Percentiles rank a stretch among this genome's conserved stretches.
These are phyloP conservation scores for Parnassius mnemosyne DNA, from an alignment of 2,888 invertebrate genomes.

Conservation along the genomic window DNA sequence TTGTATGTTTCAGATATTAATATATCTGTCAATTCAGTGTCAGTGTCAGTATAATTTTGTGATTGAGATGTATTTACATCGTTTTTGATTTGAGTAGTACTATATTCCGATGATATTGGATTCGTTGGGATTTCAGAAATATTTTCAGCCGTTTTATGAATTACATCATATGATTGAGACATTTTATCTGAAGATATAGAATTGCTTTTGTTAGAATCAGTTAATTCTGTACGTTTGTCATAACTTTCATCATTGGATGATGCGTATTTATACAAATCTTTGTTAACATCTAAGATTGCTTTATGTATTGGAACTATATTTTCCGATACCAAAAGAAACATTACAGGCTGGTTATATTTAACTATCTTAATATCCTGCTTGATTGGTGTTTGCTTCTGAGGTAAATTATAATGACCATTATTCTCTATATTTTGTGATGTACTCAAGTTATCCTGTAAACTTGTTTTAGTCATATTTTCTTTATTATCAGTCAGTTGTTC, in stretches of 20 bases:
- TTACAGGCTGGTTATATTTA: slow-evolving; percentile 39
- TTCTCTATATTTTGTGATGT: slow-evolving; percentile 4
- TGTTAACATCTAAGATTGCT: slow-evolving; percentile 44
- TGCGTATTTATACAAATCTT: slow-evolving; percentile 1
- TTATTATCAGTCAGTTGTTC: slow-evolving; percentile 50
- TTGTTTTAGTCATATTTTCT: slow-evolving; percentile 22
- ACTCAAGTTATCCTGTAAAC: slow-evolving; percentile 10
- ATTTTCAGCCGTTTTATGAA: neutral
- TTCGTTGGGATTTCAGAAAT: too few relatives aligned
- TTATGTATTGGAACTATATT: slow-evolving; percentile 41
- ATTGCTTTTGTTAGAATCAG: slow-evolving; percentile 6
- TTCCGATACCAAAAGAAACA: slow-evolving; percentile 46
- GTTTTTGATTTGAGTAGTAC: neutral
- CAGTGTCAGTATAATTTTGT: neutral
- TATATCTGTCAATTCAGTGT: neutral
- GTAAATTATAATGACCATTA: slow-evolving; percentile 1
- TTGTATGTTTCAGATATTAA: slow-evolving; percentile 14
- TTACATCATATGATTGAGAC: neutral
- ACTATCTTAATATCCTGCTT: slow-evolving; percentile 44
- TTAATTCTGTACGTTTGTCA: neutral
- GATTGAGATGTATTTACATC: neutral
- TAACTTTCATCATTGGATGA: neutral
- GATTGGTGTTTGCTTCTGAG: neutral
- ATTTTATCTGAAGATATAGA: neutral
- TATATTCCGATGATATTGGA: neutral